Percentiles rank a stretch among this genome's conserved stretches.
These are phyloP conservation scores for Halisarca cf. caerulea DNA, from an alignment of 37 sponge, comb jelly and placozoan genomes.

Conservation along the genomic window DNA sequence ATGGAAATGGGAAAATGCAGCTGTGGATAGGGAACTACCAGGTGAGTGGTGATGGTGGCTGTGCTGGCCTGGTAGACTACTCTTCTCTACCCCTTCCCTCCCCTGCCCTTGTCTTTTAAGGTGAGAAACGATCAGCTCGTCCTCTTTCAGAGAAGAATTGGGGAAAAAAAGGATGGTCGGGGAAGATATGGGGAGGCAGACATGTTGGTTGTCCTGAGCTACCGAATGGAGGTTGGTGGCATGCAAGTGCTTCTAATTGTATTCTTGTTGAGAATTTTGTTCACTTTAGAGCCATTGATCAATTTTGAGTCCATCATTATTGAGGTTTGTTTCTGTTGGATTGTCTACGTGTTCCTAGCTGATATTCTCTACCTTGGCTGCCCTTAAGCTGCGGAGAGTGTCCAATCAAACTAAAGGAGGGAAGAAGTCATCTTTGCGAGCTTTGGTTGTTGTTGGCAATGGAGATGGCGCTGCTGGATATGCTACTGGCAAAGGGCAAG, in stretches of 20 bases:
- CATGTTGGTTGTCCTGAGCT: constrained; percentile 81
- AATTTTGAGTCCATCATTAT: constrained; percentile 69
- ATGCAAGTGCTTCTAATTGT: too few species aligned
- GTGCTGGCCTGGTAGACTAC: background rate
- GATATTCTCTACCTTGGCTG: background rate
- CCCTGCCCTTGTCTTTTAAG: background rate
- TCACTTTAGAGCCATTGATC: constrained; percentile 43
- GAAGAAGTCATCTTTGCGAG: constrained; percentile 61
- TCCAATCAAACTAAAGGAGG: constrained; percentile 70
- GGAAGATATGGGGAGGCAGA: constrained; percentile 62
- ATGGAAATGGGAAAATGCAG: constrained; percentile 15
- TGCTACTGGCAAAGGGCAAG: constrained; percentile 66
- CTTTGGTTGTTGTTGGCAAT: constrained; percentile 84
- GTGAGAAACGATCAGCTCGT: constrained; percentile 1
- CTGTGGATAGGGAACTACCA: background rate
- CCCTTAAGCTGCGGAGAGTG: constrained; percentile 63
- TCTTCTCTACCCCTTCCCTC: too few species aligned
- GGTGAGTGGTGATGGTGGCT: background rate
- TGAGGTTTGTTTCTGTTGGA: constrained; percentile 40
- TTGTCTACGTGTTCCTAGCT: background rate
- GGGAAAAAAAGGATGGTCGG: constrained; percentile 74
- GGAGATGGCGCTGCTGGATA: constrained; percentile 81
- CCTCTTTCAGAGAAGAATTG: constrained; percentile 43
- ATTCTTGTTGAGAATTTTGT: background rate
- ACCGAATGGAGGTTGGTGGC: constrained; percentile 77